Base-by-base conservation (phyloP, 2,113 vertebrate genomes). In the Noctilio leporinus region DNA sequence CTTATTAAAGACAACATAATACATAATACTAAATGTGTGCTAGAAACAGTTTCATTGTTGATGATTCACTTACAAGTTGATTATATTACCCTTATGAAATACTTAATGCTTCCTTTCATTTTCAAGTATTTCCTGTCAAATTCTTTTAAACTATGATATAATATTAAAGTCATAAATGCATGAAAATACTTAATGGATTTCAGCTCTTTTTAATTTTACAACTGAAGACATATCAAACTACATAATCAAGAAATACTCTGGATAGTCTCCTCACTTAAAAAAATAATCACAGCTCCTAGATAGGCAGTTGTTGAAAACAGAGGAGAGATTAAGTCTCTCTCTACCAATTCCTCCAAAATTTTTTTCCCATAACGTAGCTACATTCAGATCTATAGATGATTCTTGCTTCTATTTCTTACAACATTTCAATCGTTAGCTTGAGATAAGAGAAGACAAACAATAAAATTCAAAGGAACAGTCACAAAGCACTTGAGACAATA, bases 1-100 rank as follows among this genome's bases (percentile, higher is more conserved):
- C 38, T 98, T 98, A 98, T 97, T 98, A 97, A 97, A 98, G 97
- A 97, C 97, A 98, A 97, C 97, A 97, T 72, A 97, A 92, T 95
- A 62, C 5, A 10, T 30, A 97, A 98, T 95, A 96, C 94, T 97
- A 98, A 98, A 98, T 97, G 95, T 98, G 98, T 98, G 96, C 97
- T 98, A 98, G 95, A 97, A 98, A 98, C 80, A 98, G 96, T 98
- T 98, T 98, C 96, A 98, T 96, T 98, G 97, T 92, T 98, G 97
- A 98, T 98, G 97, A 98, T 98, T 98, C 96, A 97, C 95, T 98
- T 98, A 98, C 75, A 96, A 96, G 96, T 96, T 96, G 90, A 98
- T 97, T 98, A 96, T 95, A 98, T 97, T 94, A 96, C 97, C 97
- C 98, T 98, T 7, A 78, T 94, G 90, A 93, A 97, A 98, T 98